phyloP scores from a whole-genome alignment of 1,140 invertebrate species.

The Heliconius eleuchia region DNA sequence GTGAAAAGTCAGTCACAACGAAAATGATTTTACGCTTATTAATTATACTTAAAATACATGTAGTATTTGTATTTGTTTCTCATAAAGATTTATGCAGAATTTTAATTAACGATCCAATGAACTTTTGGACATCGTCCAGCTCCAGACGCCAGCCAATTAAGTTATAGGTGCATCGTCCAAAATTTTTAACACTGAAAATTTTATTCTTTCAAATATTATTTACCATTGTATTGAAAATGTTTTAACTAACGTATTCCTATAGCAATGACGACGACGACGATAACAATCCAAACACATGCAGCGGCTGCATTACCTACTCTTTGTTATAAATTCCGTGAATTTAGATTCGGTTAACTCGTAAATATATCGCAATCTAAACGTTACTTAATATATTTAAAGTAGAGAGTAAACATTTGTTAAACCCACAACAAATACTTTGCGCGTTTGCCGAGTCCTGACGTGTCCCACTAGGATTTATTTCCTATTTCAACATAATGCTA shows the following conservation, averaged over 20 bases:
- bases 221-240: neutral
- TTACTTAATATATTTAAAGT: constrained; percentile 9
- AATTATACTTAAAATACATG: too few relatives aligned
- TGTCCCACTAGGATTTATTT: constrained; percentile 10
- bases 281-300: neutral
- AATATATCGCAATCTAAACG: constrained; percentile 12
- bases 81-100: neutral
- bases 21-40: too few relatives aligned
- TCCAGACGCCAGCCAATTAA: constrained; percentile 8
- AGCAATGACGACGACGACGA: neutral
- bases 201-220: neutral
- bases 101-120: neutral
- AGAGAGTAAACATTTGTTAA: constrained; percentile 6
- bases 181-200: neutral
- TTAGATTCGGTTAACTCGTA: constrained; percentile 6
- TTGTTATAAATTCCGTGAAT: neutral
- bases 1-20: too few relatives aligned
- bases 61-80: neutral
- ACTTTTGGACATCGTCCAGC: constrained; percentile 8
- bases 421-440: neutral
- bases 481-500: constrained; percentile 4
- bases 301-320: neutral
- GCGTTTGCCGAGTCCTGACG: neutral
- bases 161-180: neutral
- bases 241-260: neutral